phyloP scores from a whole-genome alignment of 1,140 invertebrate genomes.

The Cydia pomonella region DNA sequence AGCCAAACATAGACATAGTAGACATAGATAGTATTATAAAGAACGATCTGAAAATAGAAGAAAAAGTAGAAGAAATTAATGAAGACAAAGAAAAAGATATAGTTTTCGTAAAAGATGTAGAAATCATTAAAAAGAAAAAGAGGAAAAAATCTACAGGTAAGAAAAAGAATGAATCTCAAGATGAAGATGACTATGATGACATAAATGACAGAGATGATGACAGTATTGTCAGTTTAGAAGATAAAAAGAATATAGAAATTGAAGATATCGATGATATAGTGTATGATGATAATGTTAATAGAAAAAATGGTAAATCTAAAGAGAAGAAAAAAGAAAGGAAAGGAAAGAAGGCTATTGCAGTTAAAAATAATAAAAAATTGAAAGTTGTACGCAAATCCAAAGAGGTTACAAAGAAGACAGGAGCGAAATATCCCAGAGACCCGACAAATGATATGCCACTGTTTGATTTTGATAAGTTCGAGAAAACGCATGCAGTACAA shows the following conservation, averaged over 20 bases:
- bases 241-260: background rate
- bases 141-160: background rate
- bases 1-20: background rate
- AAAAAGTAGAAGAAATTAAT: conserved; percentile 2
- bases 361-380: background rate
- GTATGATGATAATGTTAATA: background rate
- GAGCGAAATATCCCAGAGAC: background rate
- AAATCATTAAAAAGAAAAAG: background rate
- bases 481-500: background rate
- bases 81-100: background rate
- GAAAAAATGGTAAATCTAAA: background rate
- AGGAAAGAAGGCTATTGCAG: background rate
- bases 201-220: background rate
- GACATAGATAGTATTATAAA: conserved; percentile 5
- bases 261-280: background rate
- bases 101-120: background rate
- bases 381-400: background rate
- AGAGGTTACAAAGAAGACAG: background rate
- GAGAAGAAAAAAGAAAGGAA: background rate
- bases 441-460: background rate
- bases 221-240: background rate
- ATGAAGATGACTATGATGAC: background rate
- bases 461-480: conserved; percentile 7
- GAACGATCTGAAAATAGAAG: background rate
- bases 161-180: background rate